Base-by-base conservation (phyloP, 2,113 vertebrate genomes). In the Caretta caretta region DNA sequence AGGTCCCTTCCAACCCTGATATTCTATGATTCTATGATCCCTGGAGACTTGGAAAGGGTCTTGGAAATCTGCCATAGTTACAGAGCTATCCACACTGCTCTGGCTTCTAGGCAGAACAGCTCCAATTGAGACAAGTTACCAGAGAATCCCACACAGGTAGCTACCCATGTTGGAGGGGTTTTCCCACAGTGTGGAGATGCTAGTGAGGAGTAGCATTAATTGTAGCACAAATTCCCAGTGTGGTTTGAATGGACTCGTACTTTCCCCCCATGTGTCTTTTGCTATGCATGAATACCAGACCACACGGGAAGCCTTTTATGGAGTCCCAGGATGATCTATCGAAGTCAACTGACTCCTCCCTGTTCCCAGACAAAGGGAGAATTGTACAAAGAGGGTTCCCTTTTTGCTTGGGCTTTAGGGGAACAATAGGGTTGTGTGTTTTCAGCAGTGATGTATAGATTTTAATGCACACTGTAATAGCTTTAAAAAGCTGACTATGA, bases 401-500 rank as follows among this genome's bases (percentile, higher is more conserved):
- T 42, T 59, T 78, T 48, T 65, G 89, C 35, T 84, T 57, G 79
- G 53, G 83, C 7, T 90, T 3, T 42, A 42, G 16, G 48, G 29
- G 42, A 49, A 94, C 88, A 79, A 8, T 75, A 27, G 35, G 82
- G n/a, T 78, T 84, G 38, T 2, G 24, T 87, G 88, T 96, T 92
- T 90, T 59, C 46, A 51, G 11, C 62, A 84, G 48, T 83, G 42
- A 78, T 84, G 54, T 92, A 94, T 95, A 89, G 76, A 90, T 92
- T 91, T 96, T 89, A 94, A 84, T 92, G 75, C 87, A 38, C 4
- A 2, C 14, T 86, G 57, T 93, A 84, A 14, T 84, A 90, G 56
- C 72, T 96, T 95, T 93, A 86, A 97, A 97, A 92, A 96, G 75
- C 93, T 95, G 93, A 90, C 92, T 76, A 8, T 65, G 84, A 80